These are phyloP conservation scores for Pollenia angustigena DNA, from an alignment of 2,888 invertebrate genomes.

Conservation along the genomic window DNA sequence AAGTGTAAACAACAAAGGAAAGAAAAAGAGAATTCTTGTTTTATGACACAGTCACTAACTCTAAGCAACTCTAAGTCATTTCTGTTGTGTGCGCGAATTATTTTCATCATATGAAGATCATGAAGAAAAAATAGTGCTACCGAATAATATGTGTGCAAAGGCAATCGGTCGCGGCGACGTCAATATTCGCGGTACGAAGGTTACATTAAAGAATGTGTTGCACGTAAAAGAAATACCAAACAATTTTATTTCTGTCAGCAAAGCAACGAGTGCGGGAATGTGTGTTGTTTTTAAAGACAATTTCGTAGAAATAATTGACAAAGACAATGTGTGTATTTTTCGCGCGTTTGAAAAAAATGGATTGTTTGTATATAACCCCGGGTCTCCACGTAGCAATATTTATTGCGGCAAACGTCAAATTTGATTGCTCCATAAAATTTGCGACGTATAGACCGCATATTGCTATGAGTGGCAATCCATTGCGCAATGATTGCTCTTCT, in stretches of 20 bases:
- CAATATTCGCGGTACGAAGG: not conserved
- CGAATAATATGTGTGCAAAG: constrained; percentile 30
- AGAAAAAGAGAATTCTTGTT: constrained; percentile 31
- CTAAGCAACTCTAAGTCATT: constrained; percentile 12
- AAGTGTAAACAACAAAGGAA: constrained; percentile 35
- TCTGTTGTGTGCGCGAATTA: constrained; percentile 4
- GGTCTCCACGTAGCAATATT: too few relatives aligned
- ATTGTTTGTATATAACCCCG: constrained; percentile 31
- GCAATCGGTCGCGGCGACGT: constrained; percentile 52
- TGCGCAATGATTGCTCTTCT: too few relatives aligned
- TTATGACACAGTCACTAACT: constrained; percentile 34
- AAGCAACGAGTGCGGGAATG: too few relatives aligned
- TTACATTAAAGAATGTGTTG: constrained; percentile 50
- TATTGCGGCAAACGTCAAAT: too few relatives aligned
- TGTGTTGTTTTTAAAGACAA: constrained; percentile 18
- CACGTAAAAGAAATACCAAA: constrained; percentile 22
- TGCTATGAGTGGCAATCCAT: too few relatives aligned
- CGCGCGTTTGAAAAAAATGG: not conserved
- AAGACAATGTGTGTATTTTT: constrained; percentile 35
- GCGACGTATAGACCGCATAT: too few relatives aligned
- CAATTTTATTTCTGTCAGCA: constrained; percentile 27
- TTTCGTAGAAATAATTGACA: constrained; percentile 11
- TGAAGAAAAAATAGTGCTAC: constrained; percentile 25
- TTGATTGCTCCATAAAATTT: too few relatives aligned
- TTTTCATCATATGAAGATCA: constrained; percentile 10